Base-by-base conservation (phyloP, 1,140 invertebrate genomes). In the Lycorma delicatula region DNA sequence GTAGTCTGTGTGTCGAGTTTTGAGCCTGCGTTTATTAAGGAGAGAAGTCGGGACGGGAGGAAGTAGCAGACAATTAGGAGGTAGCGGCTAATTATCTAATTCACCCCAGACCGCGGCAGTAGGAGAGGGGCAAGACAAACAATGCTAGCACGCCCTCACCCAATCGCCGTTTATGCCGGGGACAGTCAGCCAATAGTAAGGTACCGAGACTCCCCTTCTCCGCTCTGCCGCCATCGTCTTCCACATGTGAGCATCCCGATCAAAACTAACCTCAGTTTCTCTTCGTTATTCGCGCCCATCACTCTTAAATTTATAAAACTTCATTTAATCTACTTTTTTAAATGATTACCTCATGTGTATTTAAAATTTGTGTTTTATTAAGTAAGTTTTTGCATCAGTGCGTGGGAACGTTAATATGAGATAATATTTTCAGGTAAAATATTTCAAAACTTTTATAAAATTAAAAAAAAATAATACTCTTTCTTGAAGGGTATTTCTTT, bases 51-150 rank as follows among this genome's bases (percentile, higher is more conserved):
- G 36, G n/a, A 16, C 20, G 20, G 36, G 36, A 41, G 36, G n/a
- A 41, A 41, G 20, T 20, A 13, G n/a, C 3, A 41, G 36, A 41
- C 36, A 11, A 41, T 41, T 41, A 41, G 36, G 20, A 41, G 36
- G 36, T 41, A 41, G 36, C 36, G 36, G n/a, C 36, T 41, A 41
- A 41, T 41, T 41, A 41, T 41, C 36, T 41, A 41, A 41, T 41
- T 41, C 36, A 41, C 55, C 55, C 46, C 28, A 47, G 38, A 49
- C 46, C n/a, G n/a, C n/a, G n/a, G n/a, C n/a, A n/a, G n/a, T n/a
- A 36, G 44, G 46, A 46, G 27, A 23, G 55, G 55, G 36, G 36
- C 28, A 57, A 50, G 48, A 57, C 47, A 57, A 57, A 57, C 55
- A 57, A 50, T 38, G 23, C 47, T 12, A 48, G 48, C 18, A n/a